These are phyloP conservation scores for Pantala flavescens DNA, from an alignment of 1,140 invertebrate species.

Conservation along the genomic window DNA sequence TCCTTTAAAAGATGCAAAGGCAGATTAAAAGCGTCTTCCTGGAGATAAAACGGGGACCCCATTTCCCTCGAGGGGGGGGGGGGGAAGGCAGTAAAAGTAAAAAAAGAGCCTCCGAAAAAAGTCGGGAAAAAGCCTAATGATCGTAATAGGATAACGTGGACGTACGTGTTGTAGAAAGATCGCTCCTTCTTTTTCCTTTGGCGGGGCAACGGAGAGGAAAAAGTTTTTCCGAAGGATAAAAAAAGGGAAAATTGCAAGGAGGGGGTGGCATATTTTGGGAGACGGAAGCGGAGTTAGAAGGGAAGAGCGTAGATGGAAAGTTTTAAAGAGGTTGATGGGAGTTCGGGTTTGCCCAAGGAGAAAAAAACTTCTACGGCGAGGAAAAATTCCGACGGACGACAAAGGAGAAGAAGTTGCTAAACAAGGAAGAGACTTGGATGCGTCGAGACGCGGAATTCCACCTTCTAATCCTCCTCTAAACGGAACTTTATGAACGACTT, in stretches of 20 bases:
- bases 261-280: background rate
- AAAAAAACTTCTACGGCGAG: background rate
- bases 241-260: background rate
- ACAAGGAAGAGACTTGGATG: too few species aligned
- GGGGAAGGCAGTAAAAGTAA: too few species aligned
- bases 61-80: too few species aligned
- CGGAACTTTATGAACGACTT: too few species aligned
- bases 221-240: background rate
- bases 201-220: background rate
- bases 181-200: background rate
- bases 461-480: too few species aligned
- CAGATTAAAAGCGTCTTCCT: too few species aligned
- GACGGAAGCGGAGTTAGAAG: background rate
- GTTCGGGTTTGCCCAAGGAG: background rate
- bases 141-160: background rate
- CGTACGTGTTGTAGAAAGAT: slow-evolving; percentile 1
- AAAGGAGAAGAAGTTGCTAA: too few species aligned
- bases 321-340: slow-evolving; percentile 2
- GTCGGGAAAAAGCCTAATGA: background rate
- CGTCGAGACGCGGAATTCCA: too few species aligned
- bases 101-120: background rate
- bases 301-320: background rate
- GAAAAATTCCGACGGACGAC: background rate
- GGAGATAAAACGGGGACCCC: too few species aligned
- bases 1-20: too few species aligned